These are phyloP conservation scores for Manis pentadactyla DNA, from an alignment of 2,797 vertebrate species.

Conservation along the genomic window DNA sequence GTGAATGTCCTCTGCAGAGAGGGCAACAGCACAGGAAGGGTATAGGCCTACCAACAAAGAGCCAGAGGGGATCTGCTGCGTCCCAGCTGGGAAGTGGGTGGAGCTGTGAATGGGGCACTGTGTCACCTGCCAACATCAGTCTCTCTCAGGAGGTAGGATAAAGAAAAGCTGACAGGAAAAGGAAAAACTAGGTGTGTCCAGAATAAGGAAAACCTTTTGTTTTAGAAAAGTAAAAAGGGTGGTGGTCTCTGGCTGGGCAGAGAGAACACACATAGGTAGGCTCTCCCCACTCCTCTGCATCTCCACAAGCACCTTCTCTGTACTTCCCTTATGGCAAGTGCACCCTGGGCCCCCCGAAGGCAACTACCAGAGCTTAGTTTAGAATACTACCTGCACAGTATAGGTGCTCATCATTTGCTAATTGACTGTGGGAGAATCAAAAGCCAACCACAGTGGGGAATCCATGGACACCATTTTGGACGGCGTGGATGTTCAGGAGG, in stretches of 20 bases:
- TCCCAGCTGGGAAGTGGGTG: constrained; percentile 56
- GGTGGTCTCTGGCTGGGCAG: neutral
- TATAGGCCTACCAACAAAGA: constrained; percentile 47
- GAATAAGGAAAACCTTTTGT: constrained; percentile 54
- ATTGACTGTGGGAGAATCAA: constrained; percentile 41
- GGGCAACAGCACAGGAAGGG: neutral
- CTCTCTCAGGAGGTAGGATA: constrained; percentile 23
- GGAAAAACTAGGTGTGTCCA: constrained; percentile 54
- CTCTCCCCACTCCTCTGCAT: neutral
- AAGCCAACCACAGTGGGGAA: constrained; percentile 23
- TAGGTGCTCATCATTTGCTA: constrained; percentile 27
- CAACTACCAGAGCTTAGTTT: neutral
- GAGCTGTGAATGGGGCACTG: neutral
- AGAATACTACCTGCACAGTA: neutral
- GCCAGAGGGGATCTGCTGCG: constrained; percentile 54
- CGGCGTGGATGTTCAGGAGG: neutral
- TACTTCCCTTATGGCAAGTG: neutral
- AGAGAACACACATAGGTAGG: neutral
- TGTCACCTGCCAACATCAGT: constrained; percentile 61
- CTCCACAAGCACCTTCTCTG: neutral
- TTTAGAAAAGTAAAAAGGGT: constrained; percentile 51
- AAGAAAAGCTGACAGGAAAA: constrained; percentile 69
- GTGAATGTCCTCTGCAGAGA: constrained; percentile 5
- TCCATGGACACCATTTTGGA: neutral
- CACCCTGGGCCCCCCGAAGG: neutral